phyloP scores from a whole-genome alignment of 2,113 vertebrate species.

The pig (Sus scrofa) region DNA sequence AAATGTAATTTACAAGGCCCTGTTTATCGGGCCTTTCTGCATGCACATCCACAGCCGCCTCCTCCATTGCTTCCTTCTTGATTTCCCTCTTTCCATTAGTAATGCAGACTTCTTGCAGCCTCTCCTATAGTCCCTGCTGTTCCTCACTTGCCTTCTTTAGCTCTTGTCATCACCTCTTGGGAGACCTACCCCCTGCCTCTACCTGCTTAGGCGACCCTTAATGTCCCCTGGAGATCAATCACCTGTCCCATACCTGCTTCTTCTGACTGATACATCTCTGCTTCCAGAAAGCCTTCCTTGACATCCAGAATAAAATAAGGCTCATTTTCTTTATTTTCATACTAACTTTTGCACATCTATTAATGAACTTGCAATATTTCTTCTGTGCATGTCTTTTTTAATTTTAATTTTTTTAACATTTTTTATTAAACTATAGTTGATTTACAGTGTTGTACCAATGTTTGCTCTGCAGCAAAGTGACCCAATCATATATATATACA shows the following conservation, averaged over 20 bases:
- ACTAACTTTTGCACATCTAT: not conserved
- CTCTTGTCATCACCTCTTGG: not conserved
- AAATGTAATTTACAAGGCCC: not conserved
- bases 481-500: no score
- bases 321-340: not conserved
- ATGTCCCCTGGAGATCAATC: not conserved
- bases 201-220: fast-evolving
- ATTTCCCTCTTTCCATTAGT: not conserved
- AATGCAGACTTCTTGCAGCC: fast-evolving
- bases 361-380: not conserved
- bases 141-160: not conserved
- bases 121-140: not conserved
- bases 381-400: no score
- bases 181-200: not conserved
- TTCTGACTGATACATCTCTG: not conserved
- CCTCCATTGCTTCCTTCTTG: not conserved
- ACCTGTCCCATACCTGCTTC: not conserved
- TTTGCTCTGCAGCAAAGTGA: no score
- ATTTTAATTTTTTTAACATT: no score
- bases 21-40: fast-evolving
- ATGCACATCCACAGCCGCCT: fast-evolving
- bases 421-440: no score
- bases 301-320: not conserved
- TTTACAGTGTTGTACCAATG: no score
- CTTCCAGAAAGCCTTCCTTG: not conserved